These are phyloP conservation scores for Nothocercus nigrocapillus DNA, from an alignment of 2,113 vertebrate genomes.

Conservation along the genomic window DNA sequence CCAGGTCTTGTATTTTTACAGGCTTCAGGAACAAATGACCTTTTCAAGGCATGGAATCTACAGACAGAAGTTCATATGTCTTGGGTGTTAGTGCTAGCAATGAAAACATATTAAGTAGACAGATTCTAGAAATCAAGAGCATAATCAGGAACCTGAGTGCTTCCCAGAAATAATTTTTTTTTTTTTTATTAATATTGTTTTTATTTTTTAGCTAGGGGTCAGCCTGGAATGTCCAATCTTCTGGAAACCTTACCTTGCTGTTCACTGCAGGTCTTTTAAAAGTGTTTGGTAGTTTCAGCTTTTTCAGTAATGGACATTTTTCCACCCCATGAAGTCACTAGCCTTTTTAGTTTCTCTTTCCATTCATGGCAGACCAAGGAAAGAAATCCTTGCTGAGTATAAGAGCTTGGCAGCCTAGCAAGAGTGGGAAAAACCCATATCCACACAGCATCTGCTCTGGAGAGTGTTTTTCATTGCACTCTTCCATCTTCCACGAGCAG, in stretches of 20 bases:
- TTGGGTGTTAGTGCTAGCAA: not conserved
- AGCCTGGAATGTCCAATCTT: not conserved
- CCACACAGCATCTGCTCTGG: accelerated
- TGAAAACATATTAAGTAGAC: not conserved
- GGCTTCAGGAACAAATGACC: constrained; percentile 9
- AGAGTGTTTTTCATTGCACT: not conserved
- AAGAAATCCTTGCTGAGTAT: not conserved
- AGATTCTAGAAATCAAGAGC: not conserved
- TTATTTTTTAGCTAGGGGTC: not conserved
- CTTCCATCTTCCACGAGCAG: not conserved
- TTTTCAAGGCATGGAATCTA: not conserved
- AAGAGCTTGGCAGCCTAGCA: not conserved
- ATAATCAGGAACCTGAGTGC: not conserved
- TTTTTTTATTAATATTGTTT: not conserved
- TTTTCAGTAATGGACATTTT: not conserved
- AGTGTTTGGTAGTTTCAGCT: not conserved
- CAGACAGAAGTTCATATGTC: accelerated
- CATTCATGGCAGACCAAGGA: not conserved
- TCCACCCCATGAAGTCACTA: not conserved
- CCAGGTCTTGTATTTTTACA: not conserved
- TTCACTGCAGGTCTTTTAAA: not conserved
- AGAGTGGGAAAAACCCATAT: not conserved
- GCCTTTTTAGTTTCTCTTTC: not conserved
- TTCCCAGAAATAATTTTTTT: not conserved
- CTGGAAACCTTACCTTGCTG: not conserved